Evolutionary conservation across 2,797 vertebrate genomes (phyloP).

Genomic region (Halcyon badia): DNA sequence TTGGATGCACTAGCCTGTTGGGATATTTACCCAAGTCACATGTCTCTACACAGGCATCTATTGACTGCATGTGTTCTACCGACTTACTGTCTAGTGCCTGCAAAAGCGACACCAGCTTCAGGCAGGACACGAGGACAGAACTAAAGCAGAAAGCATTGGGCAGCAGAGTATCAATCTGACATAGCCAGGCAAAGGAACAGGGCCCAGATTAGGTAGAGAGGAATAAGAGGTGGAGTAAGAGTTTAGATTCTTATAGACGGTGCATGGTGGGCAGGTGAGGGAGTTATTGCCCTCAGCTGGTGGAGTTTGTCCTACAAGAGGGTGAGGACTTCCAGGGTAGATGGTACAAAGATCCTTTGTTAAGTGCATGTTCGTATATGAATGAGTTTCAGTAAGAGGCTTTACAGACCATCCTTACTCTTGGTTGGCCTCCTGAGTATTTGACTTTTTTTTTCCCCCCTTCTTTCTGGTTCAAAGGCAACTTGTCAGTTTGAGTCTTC

Average conservation of each 20-base stretch:
- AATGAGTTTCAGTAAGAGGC: neutral
- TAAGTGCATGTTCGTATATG: neutral
- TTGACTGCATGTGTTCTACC: neutral
- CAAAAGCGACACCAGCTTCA: neutral
- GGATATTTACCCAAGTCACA: neutral
- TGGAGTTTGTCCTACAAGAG: neutral
- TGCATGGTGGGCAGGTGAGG: neutral
- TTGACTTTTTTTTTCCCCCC: neutral
- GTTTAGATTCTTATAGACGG: neutral
- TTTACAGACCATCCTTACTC: neutral
- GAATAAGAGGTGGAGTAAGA: neutral
- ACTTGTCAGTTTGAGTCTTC: constrained; percentile 80
- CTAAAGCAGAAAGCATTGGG: neutral
- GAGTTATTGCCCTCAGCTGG: neutral
- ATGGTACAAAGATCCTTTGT: neutral
- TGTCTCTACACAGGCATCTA: neutral
- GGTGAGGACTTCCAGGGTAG: neutral
- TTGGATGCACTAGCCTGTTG: neutral
- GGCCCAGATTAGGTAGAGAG: rapidly evolving
- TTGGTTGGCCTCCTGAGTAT: neutral
- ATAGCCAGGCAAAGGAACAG: rapidly evolving
- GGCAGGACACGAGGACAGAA: neutral
- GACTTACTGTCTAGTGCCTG: neutral
- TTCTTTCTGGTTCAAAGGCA: constrained; percentile 81
- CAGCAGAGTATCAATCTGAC: neutral